These are phyloP conservation scores for Dromococcyx pavoninus DNA, from an alignment of 2,797 vertebrate genomes.

Conservation along the genomic window DNA sequence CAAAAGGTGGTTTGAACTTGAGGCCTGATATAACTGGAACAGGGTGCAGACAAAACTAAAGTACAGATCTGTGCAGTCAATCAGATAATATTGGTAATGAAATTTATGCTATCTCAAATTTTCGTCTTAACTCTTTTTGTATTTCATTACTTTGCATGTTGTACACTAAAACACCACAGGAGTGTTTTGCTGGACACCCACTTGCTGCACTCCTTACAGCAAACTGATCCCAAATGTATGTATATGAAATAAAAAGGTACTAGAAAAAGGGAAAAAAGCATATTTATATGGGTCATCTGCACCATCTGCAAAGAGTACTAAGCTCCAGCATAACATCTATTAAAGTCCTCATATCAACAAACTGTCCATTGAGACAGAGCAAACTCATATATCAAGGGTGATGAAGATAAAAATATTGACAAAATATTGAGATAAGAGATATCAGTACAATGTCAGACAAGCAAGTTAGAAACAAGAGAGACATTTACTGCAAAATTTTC, in stretches of 20 bases:
- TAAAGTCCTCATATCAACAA: not conserved
- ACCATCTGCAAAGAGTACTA: not conserved
- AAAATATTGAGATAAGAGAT: not conserved
- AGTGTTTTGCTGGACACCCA: not conserved
- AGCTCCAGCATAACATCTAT: not conserved
- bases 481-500: not conserved
- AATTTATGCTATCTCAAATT: not conserved
- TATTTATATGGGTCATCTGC: not conserved
- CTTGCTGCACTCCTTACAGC: not conserved
- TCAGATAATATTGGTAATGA: fast-evolving
- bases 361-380: not conserved
- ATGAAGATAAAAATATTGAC: not conserved
- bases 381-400: not conserved
- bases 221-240: not conserved
- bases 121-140: not conserved
- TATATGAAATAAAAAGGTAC: not conserved
- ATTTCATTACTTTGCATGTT: not conserved
- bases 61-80: no score
- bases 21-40: not conserved
- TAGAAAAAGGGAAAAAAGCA: fast-evolving
- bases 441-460: not conserved
- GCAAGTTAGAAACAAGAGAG: not conserved
- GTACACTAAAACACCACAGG: not conserved
- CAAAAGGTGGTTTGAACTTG: not conserved
- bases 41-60: not conserved